Evolutionary conservation across 2,797 vertebrate species (phyloP).

Genomic region (Alouatta caraya): DNA sequence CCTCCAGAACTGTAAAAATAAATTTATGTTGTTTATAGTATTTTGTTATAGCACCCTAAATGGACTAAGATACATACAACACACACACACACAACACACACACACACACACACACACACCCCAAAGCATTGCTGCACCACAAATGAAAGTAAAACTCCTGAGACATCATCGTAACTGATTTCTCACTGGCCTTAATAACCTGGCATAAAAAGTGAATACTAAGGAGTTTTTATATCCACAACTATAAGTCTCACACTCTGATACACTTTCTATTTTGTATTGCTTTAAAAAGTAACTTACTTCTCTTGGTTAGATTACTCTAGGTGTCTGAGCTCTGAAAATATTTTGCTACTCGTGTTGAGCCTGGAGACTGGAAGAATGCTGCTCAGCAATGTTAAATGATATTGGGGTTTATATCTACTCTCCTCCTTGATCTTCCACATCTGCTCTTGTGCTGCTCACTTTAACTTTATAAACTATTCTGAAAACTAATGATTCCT

Average conservation of each 20-base stretch:
- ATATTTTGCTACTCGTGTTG: neutral
- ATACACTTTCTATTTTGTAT: neutral
- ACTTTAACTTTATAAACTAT: slow-evolving; percentile 75
- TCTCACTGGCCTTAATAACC: neutral
- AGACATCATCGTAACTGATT: neutral
- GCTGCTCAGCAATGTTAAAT: neutral
- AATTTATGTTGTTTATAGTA: neutral
- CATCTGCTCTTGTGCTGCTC: slow-evolving; percentile 70
- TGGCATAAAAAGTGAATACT: neutral
- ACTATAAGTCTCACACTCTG: neutral
- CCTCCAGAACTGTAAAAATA: neutral
- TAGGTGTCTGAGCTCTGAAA: slow-evolving; percentile 13
- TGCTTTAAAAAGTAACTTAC: neutral
- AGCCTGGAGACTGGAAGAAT: slow-evolving; percentile 4
- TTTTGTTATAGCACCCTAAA: neutral
- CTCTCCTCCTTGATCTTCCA: slow-evolving; percentile 35
- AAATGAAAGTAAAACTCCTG: neutral
- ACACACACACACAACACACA: neutral
- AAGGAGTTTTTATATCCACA: neutral
- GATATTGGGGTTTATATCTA: slow-evolving; percentile 32
- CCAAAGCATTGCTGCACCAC: neutral
- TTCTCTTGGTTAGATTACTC: neutral
- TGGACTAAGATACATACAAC: neutral
- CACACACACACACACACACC: neutral
- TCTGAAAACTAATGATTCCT: slow-evolving; percentile 76